Evolutionary conservation across 2,888 invertebrate genomes (phyloP), one percentile per base, ranked within the genome.

Genomic region (Sphecodes monilicornis): DNA sequence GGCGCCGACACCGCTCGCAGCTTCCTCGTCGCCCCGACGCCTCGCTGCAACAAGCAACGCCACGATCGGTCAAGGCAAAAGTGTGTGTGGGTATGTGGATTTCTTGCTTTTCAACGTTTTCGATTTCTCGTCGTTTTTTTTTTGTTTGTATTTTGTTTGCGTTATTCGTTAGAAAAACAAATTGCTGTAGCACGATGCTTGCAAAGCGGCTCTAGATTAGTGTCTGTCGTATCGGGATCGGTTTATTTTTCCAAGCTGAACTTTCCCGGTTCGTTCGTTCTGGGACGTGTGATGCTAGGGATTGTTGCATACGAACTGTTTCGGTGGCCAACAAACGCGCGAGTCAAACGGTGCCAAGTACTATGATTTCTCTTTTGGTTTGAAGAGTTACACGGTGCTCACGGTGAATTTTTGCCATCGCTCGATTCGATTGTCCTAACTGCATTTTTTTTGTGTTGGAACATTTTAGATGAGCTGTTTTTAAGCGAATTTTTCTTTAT

Each of bases 1-100:
- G 91, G 96, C 96, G 92, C 96, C 96, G 72, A 96, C 95, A 87
- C 96, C 96, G 92, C 96, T 96, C 91, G 96, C 96, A 54, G 96
- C 95, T 89, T 96, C 96, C 94, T 94, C 95, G 90, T 95, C 94
- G 91, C 96, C 96, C 93, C 94, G 93, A 92, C 94, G 94, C 90
- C 94, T 94, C 92, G 94, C 94, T 94, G 94, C 92, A 95, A 95
- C 94, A 94, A 94, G 94, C 94, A 94, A 94, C 94, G 94, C 94
- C 94, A 94, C 94, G 88, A 93, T 94, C 94, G 94, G 94, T 94
- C 93, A 94, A 94, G 94, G 94, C 94, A 93, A 93, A 90, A 79
- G 86, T 85, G 88, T 73, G 80, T 83, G 83, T 76, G 79, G 82
- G 78, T 85, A 76, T 78, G 79, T 86, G 79, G 78, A 85, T 78